Percentiles rank a stretch among this genome's conserved stretches.
phyloP scores from a whole-genome alignment of 1,140 invertebrate species.

The Archivesica marissinica region DNA sequence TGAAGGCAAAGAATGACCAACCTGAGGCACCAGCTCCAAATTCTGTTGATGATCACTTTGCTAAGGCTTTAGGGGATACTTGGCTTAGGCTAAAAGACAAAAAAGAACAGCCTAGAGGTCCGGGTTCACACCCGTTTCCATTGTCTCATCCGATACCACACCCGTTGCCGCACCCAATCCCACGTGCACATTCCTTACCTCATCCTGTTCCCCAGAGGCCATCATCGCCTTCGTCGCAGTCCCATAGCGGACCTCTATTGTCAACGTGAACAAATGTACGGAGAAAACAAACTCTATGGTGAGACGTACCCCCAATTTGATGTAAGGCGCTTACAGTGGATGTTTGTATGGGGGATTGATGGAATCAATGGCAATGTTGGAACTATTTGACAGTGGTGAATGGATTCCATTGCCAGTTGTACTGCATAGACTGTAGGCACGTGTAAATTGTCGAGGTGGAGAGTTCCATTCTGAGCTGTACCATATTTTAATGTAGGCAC shows the following conservation, averaged over 20 bases:
- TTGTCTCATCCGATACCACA: slow-evolving; percentile 45
- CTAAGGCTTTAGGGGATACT: slow-evolving; percentile 96
- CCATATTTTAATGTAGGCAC: too few relatives aligned
- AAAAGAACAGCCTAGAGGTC: slow-evolving; percentile 67
- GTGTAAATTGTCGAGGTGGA: too few relatives aligned
- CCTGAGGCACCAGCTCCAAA: slow-evolving; percentile 68
- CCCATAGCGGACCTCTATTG: slow-evolving; percentile 28
- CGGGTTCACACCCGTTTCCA: slow-evolving; percentile 48
- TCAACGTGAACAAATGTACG: slow-evolving; percentile 44
- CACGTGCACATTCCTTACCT: slow-evolving; percentile 43
- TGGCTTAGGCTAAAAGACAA: slow-evolving; percentile 91
- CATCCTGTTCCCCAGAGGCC: slow-evolving; percentile 26
- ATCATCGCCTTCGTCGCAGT: slow-evolving; percentile 36
- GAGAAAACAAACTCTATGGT: not conserved
- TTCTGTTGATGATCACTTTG: slow-evolving; percentile 97
- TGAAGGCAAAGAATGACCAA: slow-evolving; percentile 79
- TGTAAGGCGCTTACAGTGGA: not conserved
- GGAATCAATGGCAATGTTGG: too few relatives aligned
- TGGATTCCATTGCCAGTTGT: too few relatives aligned
- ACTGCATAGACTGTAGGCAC: too few relatives aligned
- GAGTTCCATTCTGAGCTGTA: too few relatives aligned
- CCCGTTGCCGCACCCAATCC: slow-evolving; percentile 24
- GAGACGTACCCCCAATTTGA: too few relatives aligned
- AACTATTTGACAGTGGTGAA: too few relatives aligned
- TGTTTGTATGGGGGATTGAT: too few relatives aligned